Conservation (phyloP, 2,888 invertebrate species). For the Aspidiotus rigidus region DNA sequence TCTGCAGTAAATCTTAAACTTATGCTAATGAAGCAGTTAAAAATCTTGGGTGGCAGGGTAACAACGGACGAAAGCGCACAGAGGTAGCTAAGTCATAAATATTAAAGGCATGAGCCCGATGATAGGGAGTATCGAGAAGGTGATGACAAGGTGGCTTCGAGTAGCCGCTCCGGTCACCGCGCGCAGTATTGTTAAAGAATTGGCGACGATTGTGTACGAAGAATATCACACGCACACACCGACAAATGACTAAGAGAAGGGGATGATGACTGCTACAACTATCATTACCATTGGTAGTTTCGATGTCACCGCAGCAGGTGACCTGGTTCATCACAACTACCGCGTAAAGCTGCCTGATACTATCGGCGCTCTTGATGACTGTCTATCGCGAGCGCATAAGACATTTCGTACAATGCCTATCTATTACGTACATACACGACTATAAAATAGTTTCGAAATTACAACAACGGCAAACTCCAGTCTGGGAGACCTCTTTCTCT, state of each 20-base stretch:
- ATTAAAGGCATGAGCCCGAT: slow-evolving; percentile 19
- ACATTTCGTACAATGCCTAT: too few species aligned
- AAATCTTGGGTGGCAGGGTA: slow-evolving; percentile 29
- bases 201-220: slow-evolving; percentile 6
- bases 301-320: slow-evolving; percentile 16
- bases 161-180: background rate
- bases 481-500: too few species aligned
- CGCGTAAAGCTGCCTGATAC: background rate
- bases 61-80: background rate
- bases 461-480: too few species aligned
- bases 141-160: slow-evolving; percentile 23
- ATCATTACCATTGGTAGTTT: slow-evolving; percentile 12
- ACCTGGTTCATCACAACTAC: background rate
- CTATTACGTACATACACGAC: too few species aligned
- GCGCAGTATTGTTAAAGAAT: slow-evolving; percentile 9
- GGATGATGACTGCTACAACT: slow-evolving; percentile 6
- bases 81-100: slow-evolving; percentile 31
- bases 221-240: slow-evolving; percentile 7
- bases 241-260: background rate
- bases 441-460: too few species aligned
- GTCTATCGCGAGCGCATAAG: too few species aligned
- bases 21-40: slow-evolving; percentile 29
- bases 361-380: too few species aligned
- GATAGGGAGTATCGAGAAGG: slow-evolving; percentile 18
- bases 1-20: slow-evolving; percentile 28